Base-by-base conservation (phyloP, 2,113 vertebrate species). In the Cercopithecus mona region DNA sequence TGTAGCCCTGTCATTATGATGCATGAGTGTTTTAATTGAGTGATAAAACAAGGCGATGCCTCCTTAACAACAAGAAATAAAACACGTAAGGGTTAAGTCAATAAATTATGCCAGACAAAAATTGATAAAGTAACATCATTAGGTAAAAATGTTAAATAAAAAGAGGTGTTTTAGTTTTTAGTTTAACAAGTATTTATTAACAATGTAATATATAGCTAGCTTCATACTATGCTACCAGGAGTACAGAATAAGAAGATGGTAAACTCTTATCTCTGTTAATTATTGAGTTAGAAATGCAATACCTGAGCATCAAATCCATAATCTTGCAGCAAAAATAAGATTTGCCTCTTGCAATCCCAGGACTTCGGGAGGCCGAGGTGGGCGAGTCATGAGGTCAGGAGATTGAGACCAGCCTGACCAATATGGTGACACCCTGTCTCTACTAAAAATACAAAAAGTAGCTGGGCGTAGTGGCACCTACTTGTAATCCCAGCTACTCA, bases 91-190 rank as follows among this genome's bases (percentile, higher is more conserved):
- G 10, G 14, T 59, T 32, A 90, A 30, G 4, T 89, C 32, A 79
- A 40, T 43, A 59, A 84, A 78, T 38, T 18, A 23, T 43, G 20
- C n/a, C 40, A 93, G n/a, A 85, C 22, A 73, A 79, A 45, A 81
- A 59, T 76, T 85, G 68, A 52, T 72, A 61, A 84, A 52, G n/a
- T 93, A 43, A 79, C 8, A 52, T 84, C 61, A 72, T 38, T 72
- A 73, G 55, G 23, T 61, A 52, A 48, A 96, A 85, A 45, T 48
- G 22, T 23, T 84, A 75, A 52, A 90, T 81, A 11, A 80, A 94
- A 94, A 72, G 8, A 43, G 12, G 11, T 38, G 0, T 25, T 25
- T 48, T 45, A 61, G 79, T 75, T 66, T 81, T 40, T 27, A 43
- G 27, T 81, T 64, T 81, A 87, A 76, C 4, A 43, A 45, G n/a